Conservation (phyloP, 1,140 invertebrate genomes). For the Saccostrea cuccullata region DNA sequence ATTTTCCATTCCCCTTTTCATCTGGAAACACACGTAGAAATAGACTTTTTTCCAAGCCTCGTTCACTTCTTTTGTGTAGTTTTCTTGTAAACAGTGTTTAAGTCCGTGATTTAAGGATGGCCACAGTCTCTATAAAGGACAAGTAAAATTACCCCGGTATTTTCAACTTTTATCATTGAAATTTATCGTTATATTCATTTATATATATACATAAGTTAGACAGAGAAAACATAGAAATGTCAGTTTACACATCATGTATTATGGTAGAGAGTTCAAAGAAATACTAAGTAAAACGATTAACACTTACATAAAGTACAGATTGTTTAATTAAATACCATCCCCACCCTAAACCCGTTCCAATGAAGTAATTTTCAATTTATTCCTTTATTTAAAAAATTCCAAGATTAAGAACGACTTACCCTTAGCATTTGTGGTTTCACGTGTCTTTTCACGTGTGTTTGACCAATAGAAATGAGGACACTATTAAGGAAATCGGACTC, state of each 20-base stretch:
- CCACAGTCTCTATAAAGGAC: slow-evolving; percentile 69
- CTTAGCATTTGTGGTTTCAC: slow-evolving; percentile 73
- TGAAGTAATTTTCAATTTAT: no score
- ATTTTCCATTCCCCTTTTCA: slow-evolving; percentile 73
- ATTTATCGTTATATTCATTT: no score
- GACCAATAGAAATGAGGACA: slow-evolving; percentile 71
- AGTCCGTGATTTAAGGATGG: slow-evolving; percentile 71
- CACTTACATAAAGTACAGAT: no score
- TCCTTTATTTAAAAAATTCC: no score
- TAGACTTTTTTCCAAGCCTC: slow-evolving; percentile 73
- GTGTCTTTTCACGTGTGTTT: slow-evolving; percentile 71
- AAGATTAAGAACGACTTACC: slow-evolving; percentile 54
- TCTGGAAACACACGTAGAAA: slow-evolving; percentile 71
- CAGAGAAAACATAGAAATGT: no score
- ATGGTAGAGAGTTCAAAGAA: no score
- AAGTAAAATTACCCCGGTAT: background rate
- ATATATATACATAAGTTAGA: no score
- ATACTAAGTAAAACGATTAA: no score
- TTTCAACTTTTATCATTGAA: no score
- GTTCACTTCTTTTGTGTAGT: slow-evolving; percentile 69
- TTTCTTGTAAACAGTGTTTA: slow-evolving; percentile 62
- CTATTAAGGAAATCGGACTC: slow-evolving; percentile 72
- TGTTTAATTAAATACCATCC: no score
- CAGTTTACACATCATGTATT: no score
- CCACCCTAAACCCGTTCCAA: no score